These are phyloP conservation scores for Gorsachius goisagi DNA, from an alignment of 2,113 vertebrate species.

Conservation along the genomic window DNA sequence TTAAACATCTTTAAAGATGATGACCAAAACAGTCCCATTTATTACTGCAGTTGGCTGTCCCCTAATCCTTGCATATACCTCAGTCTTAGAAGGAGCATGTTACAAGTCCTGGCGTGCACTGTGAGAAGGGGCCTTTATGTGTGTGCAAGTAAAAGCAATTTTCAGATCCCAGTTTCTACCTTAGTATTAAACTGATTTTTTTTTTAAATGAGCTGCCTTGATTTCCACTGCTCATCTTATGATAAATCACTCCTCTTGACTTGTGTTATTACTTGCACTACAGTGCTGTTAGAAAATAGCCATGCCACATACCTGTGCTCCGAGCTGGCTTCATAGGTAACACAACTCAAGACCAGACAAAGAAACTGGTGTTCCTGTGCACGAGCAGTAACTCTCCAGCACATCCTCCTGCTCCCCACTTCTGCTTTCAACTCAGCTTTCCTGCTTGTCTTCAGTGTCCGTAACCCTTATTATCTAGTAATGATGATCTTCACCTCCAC, in stretches of 20 bases:
- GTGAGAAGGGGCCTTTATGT: not conserved
- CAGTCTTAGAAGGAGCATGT: not conserved
- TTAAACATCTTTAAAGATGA: not conserved
- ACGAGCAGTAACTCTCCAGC: not conserved
- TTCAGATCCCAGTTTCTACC: not conserved
- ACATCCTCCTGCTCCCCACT: not conserved
- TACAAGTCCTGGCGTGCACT: not conserved
- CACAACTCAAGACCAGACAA: not conserved
- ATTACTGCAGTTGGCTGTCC: not conserved
- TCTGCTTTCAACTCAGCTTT: not conserved
- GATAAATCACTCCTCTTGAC: not conserved
- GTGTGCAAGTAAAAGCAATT: not conserved
- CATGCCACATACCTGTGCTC: not conserved
- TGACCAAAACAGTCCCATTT: not conserved
- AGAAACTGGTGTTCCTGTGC: not conserved
- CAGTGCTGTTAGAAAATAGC: not conserved
- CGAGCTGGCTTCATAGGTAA: not conserved
- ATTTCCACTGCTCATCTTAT: not conserved
- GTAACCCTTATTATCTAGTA: not conserved
- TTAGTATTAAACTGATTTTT: not conserved
- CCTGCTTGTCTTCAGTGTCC: not conserved
- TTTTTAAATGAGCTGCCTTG: not conserved
- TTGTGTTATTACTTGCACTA: not conserved
- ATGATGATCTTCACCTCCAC: not conserved
- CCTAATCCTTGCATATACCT: not conserved